A percentile compares a stretch with the other conserved stretches of the same genome.
These are phyloP conservation scores for Scaptomyza cyrtandrae DNA, from an alignment of 2,888 invertebrate species.

Conservation along the genomic window DNA sequence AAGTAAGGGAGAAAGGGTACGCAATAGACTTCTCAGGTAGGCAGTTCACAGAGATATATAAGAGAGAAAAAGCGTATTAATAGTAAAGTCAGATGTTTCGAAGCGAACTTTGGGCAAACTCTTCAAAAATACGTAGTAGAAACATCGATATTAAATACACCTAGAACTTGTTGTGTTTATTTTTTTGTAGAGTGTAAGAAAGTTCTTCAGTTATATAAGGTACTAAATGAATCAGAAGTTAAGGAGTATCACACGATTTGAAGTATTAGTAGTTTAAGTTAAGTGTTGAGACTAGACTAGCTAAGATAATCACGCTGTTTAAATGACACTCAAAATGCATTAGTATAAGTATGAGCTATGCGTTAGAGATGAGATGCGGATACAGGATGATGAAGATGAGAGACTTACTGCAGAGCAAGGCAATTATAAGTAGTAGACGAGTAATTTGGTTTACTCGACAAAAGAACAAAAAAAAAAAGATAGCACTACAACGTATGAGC, in stretches of 20 bases:
- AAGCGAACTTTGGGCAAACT: constrained; percentile 32
- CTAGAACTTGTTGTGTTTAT: constrained; percentile 28
- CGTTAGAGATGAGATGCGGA: constrained; percentile 18
- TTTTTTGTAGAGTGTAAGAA: constrained; percentile 18
- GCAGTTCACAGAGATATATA: background rate
- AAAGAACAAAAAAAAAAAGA: constrained; percentile 33
- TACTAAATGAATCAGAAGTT: constrained; percentile 28
- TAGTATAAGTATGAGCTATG: constrained; percentile 19
- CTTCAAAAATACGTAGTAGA: constrained; percentile 27
- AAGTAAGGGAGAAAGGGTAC: constrained; percentile 4
- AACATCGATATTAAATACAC: constrained; percentile 49
- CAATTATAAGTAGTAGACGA: constrained; percentile 38
- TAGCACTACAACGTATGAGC: constrained; percentile 54
- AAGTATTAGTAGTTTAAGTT: constrained; percentile 24
- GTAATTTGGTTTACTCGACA: constrained; percentile 30
- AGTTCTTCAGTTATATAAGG: constrained; percentile 45
- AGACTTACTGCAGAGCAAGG: constrained; percentile 62
- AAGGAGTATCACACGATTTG: constrained; percentile 39
- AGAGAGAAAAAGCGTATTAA: background rate
- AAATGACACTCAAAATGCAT: constrained; percentile 31
- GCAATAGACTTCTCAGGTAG: constrained; percentile 7
- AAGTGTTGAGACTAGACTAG: constrained; percentile 56
- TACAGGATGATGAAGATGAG: constrained; percentile 12
- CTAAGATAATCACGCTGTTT: constrained; percentile 50
- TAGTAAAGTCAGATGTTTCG: constrained; percentile 19